These are phyloP conservation scores for Dynastes tityus DNA, from an alignment of 2,888 invertebrate genomes.

Conservation along the genomic window DNA sequence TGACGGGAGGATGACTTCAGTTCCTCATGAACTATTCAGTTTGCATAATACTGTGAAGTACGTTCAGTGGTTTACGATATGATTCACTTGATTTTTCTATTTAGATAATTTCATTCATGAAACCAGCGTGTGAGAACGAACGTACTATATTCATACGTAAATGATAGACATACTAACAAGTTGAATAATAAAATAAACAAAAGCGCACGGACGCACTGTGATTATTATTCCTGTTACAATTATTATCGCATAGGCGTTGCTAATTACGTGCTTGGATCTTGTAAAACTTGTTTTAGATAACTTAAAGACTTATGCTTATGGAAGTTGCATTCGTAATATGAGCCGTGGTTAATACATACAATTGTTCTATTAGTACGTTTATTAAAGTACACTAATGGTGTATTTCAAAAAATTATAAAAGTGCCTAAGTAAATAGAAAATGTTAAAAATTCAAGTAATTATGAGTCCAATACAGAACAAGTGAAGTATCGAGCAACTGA, in stretches of 20 bases:
- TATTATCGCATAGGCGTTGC: neutral
- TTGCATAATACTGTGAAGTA: constrained; percentile 24
- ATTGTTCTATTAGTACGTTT: too few relatives aligned
- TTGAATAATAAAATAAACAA: constrained; percentile 38
- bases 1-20: constrained; percentile 22
- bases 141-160: constrained; percentile 6
- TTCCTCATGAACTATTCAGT: constrained; percentile 1
- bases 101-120: constrained; percentile 36
- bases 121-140: neutral
- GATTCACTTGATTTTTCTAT: constrained; percentile 22
- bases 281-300: too few relatives aligned
- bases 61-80: constrained; percentile 15
- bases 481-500: too few relatives aligned
- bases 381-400: too few relatives aligned
- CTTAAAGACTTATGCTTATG: too few relatives aligned
- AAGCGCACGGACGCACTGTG: neutral
- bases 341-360: too few relatives aligned
- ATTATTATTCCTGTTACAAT: constrained; percentile 8
- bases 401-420: too few relatives aligned
- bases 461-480: too few relatives aligned
- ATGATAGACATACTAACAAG: constrained; percentile 8
- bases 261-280: neutral
- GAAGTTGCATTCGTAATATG: too few relatives aligned
- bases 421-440: too few relatives aligned
- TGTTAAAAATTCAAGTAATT: too few relatives aligned